phyloP scores from a whole-genome alignment of 2,888 invertebrate genomes.

The Horisme vitalbata region DNA sequence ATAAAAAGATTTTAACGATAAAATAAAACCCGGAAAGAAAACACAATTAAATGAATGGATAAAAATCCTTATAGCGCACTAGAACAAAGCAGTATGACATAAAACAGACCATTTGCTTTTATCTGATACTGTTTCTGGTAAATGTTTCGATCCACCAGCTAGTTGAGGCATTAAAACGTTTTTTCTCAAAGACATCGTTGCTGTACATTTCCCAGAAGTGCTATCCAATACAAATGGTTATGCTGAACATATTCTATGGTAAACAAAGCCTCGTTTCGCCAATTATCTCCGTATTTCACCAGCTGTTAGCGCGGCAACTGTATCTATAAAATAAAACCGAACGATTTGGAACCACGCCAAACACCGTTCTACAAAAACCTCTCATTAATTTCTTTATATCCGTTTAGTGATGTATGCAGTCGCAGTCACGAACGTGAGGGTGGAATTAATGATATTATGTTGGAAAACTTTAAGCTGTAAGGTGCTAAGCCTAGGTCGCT shows the following conservation, averaged over 20 bases:
- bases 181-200: conserved; percentile 14
- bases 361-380: conserved; percentile 37
- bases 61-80: conserved; percentile 4
- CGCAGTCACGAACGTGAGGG: conserved; percentile 40
- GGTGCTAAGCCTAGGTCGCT: conserved; percentile 34
- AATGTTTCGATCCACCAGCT: conserved; percentile 12
- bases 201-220: conserved; percentile 16
- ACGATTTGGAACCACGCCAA: conserved; percentile 44
- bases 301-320: conserved; percentile 32
- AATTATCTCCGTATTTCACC: conserved; percentile 35
- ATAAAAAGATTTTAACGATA: neutral
- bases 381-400: conserved; percentile 43
- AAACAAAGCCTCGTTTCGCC: conserved; percentile 31
- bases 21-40: conserved; percentile 1
- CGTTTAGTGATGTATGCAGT: conserved; percentile 34
- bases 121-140: conserved; percentile 33
- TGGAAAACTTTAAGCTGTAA: conserved; percentile 36
- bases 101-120: conserved; percentile 58
- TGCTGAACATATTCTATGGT: conserved; percentile 23
- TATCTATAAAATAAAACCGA: conserved; percentile 38
- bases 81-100: conserved; percentile 51
- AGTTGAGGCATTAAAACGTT: conserved; percentile 16
- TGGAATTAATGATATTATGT: conserved; percentile 41
- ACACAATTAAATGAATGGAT: conserved; percentile 4
- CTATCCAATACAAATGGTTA: conserved; percentile 11